These are phyloP conservation scores for Fopius arisanus DNA, from an alignment of 1,140 invertebrate genomes.

Conservation along the genomic window DNA sequence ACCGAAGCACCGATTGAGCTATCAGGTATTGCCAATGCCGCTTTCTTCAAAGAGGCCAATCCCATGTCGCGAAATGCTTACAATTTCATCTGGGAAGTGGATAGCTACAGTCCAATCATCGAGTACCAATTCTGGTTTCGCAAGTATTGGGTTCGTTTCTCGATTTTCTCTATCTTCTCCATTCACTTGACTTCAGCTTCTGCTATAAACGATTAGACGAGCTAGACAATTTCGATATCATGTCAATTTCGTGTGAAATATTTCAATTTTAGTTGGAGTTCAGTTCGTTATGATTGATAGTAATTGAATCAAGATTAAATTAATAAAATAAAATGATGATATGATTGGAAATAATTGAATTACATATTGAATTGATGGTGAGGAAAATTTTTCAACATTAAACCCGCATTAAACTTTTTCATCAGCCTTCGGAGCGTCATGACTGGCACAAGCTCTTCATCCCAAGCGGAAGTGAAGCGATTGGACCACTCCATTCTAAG, in stretches of 20 bases:
- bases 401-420: not conserved
- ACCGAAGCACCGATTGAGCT: conserved; percentile 66
- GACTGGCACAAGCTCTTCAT: conserved; percentile 75
- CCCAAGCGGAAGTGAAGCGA: conserved; percentile 67
- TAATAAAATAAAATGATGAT: no score
- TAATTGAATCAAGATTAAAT: no score
- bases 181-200: not conserved
- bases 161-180: no score
- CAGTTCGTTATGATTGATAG: no score
- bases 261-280: no score
- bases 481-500: conserved; percentile 72
- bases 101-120: conserved; percentile 77
- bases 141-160: conserved; percentile 49
- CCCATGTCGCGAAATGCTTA: conserved; percentile 63
- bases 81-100: conserved; percentile 79
- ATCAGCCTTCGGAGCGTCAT: conserved; percentile 41
- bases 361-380: no score
- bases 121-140: conserved; percentile 77
- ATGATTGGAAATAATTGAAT: no score
- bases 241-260: no score
- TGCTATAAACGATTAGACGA: no score
- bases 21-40: conserved; percentile 70
- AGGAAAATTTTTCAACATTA: no score
- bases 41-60: conserved; percentile 68
- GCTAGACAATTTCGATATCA: no score